Base-by-base conservation (phyloP, 53 echinoderm and acorn worm genomes). In the Antedon mediterranea region DNA sequence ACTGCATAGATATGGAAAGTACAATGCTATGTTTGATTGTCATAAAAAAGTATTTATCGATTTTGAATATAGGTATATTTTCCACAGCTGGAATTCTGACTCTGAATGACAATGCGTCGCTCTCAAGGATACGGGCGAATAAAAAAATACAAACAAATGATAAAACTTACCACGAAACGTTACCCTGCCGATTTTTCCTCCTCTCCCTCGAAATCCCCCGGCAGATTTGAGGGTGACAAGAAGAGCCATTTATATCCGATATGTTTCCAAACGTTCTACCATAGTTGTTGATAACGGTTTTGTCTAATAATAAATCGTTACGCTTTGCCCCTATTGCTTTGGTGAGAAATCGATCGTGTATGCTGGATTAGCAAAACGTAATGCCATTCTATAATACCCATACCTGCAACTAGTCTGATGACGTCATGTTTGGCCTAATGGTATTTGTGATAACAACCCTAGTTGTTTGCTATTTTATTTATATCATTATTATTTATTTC, bases 131-230 rank as follows among this genome's bases (percentile, higher is more conserved):
- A 72, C 80, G 72, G 73, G 71, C 30, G n/a, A 74, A 28, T 34
- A 43, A n/a, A 43, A 30, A 76, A 11, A 6, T 30, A 44, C 29
- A 0, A 28, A 6, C 14, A 29, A 82, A 43, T 11, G 30, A 32
- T 28, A 76, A 14, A 26, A 32, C 90, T 83, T 81, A 93, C 93
- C 93, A 33, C 93, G 82, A 34, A 93, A 93, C 34, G 84, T 86
- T 28, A 93, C 75, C 78, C 88, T 93, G 29, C 88, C 93, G 11
- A 88, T 37, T 34, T 88, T 83, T 71, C 90, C 93, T 73, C 88
- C 88, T 71, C 83, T 84, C 30, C 84, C 72, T 34, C 83, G 78
- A 31, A 93, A 90, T 26, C 90, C 90, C 42, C 76, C 80, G 32
- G 90, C 93, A 77, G 88, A 86, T 75, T 84, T 82, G 28, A 93